Evolutionary conservation across 2,888 invertebrate genomes (phyloP), one percentile per base, ranked within the genome.

Genomic region (Anodontia alba): DNA sequence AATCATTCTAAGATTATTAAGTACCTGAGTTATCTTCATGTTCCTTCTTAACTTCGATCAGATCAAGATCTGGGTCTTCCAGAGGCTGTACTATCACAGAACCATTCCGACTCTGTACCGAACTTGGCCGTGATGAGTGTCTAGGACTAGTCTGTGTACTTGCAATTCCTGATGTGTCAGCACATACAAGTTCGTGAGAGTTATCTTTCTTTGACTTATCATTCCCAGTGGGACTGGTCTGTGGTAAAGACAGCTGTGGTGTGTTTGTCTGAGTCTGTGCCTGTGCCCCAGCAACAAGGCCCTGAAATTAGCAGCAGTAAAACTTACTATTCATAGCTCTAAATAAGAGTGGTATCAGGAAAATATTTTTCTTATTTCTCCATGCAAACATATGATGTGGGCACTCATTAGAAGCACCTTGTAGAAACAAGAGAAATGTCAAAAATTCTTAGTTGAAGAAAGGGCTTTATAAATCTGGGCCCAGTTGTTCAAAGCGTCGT

Each of bases 151-250:
- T 86, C 36, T 86, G 80, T 69, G 78, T 86, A 68, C 86, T 86
- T 0, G 83, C 86, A n/a, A 86, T 86, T 38, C 86, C 86, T n/a
- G 86, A 86, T 1, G 86, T 86, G 81, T 86, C 86, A 0, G 86
- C 86, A 80, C 86, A 86, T 12, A 80, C 86, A 17, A 86, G 73
- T 36, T 86, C 83, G 20, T 81, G 74, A 20, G 79, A 75, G 72
- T 79, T 75, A 51, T 82, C 85, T 29, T 80, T 73, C 36, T 80
- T 74, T 17, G 42, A 33, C 12, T 38, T 38, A 42, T 82, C 78
- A 49, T 80, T 80, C 57, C 73, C 77, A 17, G 62, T 20, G n/a
- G 33, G 17, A 33, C 29, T 29, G 1, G 76, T 80, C 42, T 81
- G 80, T 57, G 33, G 69, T 29, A 69, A 20, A 7, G 69, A 42